Evolutionary conservation across 2,797 vertebrate species (phyloP).

Genomic region (Anabas testudineus): DNA sequence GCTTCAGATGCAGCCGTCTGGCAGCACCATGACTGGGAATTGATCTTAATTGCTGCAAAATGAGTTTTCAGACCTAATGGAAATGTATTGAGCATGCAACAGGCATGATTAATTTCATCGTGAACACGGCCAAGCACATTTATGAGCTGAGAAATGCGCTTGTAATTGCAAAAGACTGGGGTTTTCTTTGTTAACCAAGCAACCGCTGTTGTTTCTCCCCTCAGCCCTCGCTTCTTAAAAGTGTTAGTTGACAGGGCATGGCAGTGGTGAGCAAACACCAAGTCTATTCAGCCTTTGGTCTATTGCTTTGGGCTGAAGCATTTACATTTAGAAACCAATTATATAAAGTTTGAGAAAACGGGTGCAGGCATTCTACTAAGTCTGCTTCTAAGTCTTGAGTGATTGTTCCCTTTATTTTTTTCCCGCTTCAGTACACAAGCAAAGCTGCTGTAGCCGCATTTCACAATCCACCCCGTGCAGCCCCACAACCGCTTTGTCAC

Average conservation of each 20-base stretch:
- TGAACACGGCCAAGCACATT: background rate
- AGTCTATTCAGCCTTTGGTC: slow-evolving; percentile 6
- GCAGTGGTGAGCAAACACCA: slow-evolving; percentile 10
- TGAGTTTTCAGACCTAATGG: slow-evolving; percentile 20
- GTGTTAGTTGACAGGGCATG: slow-evolving; percentile 27
- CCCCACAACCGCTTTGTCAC: slow-evolving; percentile 38
- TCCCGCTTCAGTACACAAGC: slow-evolving; percentile 37
- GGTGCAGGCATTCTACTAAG: slow-evolving; percentile 44
- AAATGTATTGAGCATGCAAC: slow-evolving; percentile 1
- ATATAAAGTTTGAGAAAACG: slow-evolving; percentile 50
- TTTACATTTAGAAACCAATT: slow-evolving; percentile 57
- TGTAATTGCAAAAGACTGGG: background rate
- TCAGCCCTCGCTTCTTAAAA: background rate
- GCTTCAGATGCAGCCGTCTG: slow-evolving; percentile 12
- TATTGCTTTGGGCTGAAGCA: slow-evolving; percentile 23
- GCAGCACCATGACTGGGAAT: background rate
- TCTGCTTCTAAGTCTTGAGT: slow-evolving; percentile 51
- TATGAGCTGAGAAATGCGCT: background rate
- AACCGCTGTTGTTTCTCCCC: slow-evolving; percentile 5
- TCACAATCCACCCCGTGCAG: slow-evolving; percentile 39
- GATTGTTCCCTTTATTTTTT: slow-evolving; percentile 16
- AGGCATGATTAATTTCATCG: background rate
- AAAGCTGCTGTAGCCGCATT: slow-evolving; percentile 43
- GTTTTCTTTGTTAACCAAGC: slow-evolving; percentile 1
- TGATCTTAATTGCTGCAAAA: slow-evolving; percentile 21